phyloP scores from a whole-genome alignment of 2,797 vertebrate species.

The Sebastes paucispinis region DNA sequence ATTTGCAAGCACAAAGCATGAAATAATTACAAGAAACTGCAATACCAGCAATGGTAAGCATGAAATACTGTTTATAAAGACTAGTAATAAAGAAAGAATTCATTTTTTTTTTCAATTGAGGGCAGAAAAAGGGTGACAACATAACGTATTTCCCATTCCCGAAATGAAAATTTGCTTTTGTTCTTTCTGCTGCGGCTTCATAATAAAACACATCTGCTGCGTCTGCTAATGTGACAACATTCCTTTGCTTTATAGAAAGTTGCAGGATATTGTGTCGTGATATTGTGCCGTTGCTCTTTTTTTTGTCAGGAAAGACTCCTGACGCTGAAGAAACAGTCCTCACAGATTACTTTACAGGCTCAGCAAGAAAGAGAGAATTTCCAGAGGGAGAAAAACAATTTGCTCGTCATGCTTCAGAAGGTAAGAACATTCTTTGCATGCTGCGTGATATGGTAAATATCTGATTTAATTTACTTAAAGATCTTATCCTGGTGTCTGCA shows the following conservation, averaged over 20 bases:
- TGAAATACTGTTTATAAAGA: slow-evolving; percentile 14
- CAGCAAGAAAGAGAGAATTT: slow-evolving; percentile 84
- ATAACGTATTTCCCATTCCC: not conserved
- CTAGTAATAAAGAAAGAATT: not conserved
- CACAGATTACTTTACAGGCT: slow-evolving; percentile 81
- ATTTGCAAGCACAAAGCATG: slow-evolving; percentile 55
- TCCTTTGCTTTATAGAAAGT: not conserved
- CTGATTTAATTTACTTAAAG: slow-evolving; percentile 3
- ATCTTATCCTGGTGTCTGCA: slow-evolving; percentile 42
- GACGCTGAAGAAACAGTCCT: slow-evolving; percentile 92
- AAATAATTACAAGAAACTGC: slow-evolving; percentile 48
- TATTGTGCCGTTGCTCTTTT: not conserved
- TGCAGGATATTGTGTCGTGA: not conserved
- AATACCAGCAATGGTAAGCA: slow-evolving; percentile 49
- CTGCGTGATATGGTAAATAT: not conserved
- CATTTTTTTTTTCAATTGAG: not conserved
- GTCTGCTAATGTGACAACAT: not conserved
- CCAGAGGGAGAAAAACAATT: slow-evolving; percentile 83
- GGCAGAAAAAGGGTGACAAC: not conserved
- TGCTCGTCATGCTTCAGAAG: slow-evolving; percentile 84
- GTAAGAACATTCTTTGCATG: slow-evolving; percentile 42
- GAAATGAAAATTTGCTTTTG: not conserved
- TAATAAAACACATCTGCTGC: not conserved
- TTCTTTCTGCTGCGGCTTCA: slow-evolving; percentile 17
- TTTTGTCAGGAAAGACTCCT: slow-evolving; percentile 88